Evolutionary conservation across 2,797 vertebrate species (phyloP), one percentile per base, ranked within the genome.

Genomic region (Choloepus didactylus): DNA sequence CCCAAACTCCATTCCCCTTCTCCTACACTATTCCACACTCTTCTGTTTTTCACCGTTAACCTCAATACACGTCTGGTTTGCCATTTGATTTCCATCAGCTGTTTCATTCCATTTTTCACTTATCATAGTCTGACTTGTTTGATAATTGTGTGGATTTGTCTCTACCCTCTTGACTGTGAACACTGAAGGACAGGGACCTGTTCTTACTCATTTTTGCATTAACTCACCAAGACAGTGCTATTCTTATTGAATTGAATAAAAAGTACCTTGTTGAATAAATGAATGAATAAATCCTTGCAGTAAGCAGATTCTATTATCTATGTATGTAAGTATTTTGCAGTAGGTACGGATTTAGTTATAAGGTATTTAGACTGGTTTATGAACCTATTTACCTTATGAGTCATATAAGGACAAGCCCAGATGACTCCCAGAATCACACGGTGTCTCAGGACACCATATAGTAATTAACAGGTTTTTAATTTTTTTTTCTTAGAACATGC

Each of bases 261-360:
- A 81, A 87, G 41, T 35, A 41, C 31, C 75, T 75, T 41, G 41
- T 73, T 88, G 73, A 85, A 38, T 59, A 66, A 73, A 59, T 75
- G 62, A 69, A 75, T 38, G 6, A 94, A 75, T 41, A 46, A 62
- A 72, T 73, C 19, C 29, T 79, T 79, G 23, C 16, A 67, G 44
- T 69, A 82, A 69, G 31, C 64, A 66, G 27, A 73, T n/a, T 38
- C 49, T n/a, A 7, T 89, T 85, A 84, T 54, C 44, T 73, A 49
- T 6, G 29, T 38, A 54, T 35, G 44, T 80, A 35, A 90, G 82
- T n/a, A 90, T 81, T 87, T 94, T 94, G 19, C 75, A 91, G 56
- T 85, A 85, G 3, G 14, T 76, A 29, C 66, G 73, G 41, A 67
- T 84, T 94, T 84, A 76, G 16, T 59, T 84, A 54, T 60, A 46